Evolutionary conservation across 1,140 invertebrate species (phyloP), one percentile per base, ranked within the genome.

Genomic region (Drosophila sp.): DNA sequence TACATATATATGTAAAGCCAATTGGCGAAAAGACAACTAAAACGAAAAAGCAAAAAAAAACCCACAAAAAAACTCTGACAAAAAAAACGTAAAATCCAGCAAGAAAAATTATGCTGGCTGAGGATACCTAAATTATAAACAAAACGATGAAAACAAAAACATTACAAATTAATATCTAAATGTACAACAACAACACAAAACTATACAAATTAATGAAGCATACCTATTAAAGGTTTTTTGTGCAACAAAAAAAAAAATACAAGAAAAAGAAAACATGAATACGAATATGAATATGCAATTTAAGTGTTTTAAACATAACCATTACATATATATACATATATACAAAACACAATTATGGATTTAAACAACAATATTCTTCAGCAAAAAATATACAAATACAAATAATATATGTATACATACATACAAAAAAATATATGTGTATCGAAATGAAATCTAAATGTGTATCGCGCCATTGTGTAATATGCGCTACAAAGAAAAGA

Each of bases 141-240:
- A 50, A 27, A 50, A 27, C 61, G 58, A 65, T 56, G 23, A 57
- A 41, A 72, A 17, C 44, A 40, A 27, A 62, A 27, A 66, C 40
- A 41, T 41, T 25, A 50, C 25, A 25, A 27, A 50, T 50, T 50
- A 50, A 50, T 32, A 69, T 35, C 41, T 60, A 47, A 33, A 67
- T 23, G 72, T 57, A 69, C 47, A n/a, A 40, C 60, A 58, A 70
- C 27, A 67, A 32, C 23, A 76, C 38, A 76, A 66, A 17, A 67
- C 66, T 65, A 80, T 60, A 60, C 64, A 40, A 68, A 38, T 69
- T 61, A 25, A 64, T 79, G 79, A 86, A 17, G 67, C 81, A 89
- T 87, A 87, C 83, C 83, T 87, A 89, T 83, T 83, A 89, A 89
- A 89, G 80, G 83, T 89, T 87, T 86, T 87, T 87, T 87, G 83